Evolutionary conservation across 2,888 invertebrate genomes (phyloP), one percentile per base, ranked within the genome.

Genomic region (Cerastis leucographa): DNA sequence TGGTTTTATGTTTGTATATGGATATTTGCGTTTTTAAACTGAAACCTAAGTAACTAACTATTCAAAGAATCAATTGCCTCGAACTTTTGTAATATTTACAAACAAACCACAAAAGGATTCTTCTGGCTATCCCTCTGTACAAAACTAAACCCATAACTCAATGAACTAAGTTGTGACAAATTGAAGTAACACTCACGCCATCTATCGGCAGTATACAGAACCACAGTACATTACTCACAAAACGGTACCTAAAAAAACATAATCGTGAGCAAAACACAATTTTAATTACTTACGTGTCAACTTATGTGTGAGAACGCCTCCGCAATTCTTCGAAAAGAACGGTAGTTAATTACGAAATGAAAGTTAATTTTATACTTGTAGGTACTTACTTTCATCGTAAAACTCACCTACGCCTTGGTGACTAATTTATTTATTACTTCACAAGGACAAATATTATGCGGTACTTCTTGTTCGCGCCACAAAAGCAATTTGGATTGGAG

Each of bases 311-410:
- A 70, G 65, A 74, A 65, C 25, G 40, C 56, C 49, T 68, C 62
- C 46, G 25, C 59, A 35, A 56, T 71, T 71, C 68, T 51, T 69
- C 2, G 49, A 69, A 74, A 69, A 54, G 11, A 49, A 68, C 61
- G 65, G 35, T 67, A 51, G 54, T 68, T 68, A 74, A 64, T 71
- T 68, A 74, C 14, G 9, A 25, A 74, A 78, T 83, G 42, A 19
- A 69, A 46, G 35, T 51, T 72, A 35, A 51, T 65, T 65, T 49
- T 49, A 56, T 49, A 25, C 17, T 3, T 19, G 17, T 5, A n/a
- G n/a, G n/a, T n/a, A n/a, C n/a, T n/a, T n/a, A 4, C 8, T 29
- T 51, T 66, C 40, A 46, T 19, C 44, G 3, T 40, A 54, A n/a
- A 22, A 40, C n/a, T n/a, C 64, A 35, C 17, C 7, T n/a, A 46